A percentile compares a stretch with the other conserved stretches of the same genome.
phyloP scores from a whole-genome alignment of 92 coral and sea anemone species.

The Diadumene lineata region DNA sequence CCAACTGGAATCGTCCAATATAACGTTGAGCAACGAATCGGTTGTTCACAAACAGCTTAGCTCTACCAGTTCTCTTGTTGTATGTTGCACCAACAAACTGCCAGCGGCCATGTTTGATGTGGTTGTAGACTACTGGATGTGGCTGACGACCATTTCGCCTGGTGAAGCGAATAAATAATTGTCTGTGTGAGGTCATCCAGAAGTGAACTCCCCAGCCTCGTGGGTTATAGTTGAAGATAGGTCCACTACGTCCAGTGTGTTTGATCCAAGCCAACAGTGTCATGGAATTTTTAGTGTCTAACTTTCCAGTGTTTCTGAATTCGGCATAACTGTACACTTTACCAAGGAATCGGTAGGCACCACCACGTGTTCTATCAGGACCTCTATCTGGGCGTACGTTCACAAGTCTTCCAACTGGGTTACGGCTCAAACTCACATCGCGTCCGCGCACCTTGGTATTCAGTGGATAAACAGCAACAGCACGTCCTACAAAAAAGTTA shows the following conservation, averaged over 20 bases:
- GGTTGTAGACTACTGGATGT: too few species aligned
- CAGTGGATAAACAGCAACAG: constrained; percentile 64
- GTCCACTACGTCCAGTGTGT: constrained; percentile 42
- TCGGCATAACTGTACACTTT: constrained; percentile 50
- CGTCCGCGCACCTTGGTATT: constrained; percentile 47
- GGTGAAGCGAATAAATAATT: too few species aligned
- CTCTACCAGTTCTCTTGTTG: constrained; percentile 51
- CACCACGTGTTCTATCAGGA: constrained; percentile 60
- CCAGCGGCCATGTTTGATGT: too few species aligned
- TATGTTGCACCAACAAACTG: constrained; percentile 64
- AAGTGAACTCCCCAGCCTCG: too few species aligned
- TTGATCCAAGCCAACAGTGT: constrained; percentile 69
- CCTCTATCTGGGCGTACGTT: constrained; percentile 55
- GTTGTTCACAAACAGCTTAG: constrained; percentile 49
- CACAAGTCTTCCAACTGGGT: constrained; percentile 37
- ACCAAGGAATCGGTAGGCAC: constrained; percentile 57
- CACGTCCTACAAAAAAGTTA: too few species aligned
- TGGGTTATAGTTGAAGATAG: constrained; percentile 22
- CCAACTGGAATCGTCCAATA: constrained; percentile 46
- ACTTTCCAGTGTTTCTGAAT: constrained; percentile 59
- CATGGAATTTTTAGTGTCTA: constrained; percentile 60
- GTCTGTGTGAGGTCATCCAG: too few species aligned
- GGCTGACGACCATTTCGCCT: too few species aligned
- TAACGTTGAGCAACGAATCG: constrained; percentile 34
- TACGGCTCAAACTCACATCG: constrained; percentile 22